These are phyloP conservation scores for Anser cygnoides DNA, from an alignment of 2,113 vertebrate genomes.

Conservation along the genomic window DNA sequence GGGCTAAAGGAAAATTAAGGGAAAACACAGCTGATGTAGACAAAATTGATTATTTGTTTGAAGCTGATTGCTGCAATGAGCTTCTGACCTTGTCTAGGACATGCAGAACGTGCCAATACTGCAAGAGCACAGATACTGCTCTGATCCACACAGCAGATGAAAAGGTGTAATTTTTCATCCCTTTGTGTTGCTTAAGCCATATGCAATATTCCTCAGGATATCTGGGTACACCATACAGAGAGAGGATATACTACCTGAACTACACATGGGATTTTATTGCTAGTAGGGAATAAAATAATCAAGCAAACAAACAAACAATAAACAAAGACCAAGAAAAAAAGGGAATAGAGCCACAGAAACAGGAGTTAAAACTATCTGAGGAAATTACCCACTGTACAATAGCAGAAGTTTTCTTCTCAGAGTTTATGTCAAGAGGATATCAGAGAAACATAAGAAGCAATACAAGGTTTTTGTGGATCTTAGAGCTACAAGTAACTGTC, in stretches of 20 bases:
- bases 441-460: conserved; percentile 73
- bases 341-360: neutral
- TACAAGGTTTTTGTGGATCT: conserved; percentile 77
- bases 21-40: conserved; percentile 25
- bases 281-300: conserved; percentile 24
- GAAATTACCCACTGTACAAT: neutral
- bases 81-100: conserved; percentile 75
- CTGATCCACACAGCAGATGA: conserved; percentile 41
- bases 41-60: conserved; percentile 60
- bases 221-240: conserved; percentile 57
- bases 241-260: conserved; percentile 1
- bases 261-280: conserved; percentile 75
- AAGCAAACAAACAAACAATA: conserved; percentile 55
- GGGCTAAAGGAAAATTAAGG: neutral
- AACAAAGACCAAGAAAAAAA: neutral
- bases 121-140: conserved; percentile 27
- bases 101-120: conserved; percentile 58
- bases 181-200: conserved; percentile 36
- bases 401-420: conserved; percentile 29
- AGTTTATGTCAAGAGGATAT: conserved; percentile 75
- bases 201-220: conserved; percentile 76
- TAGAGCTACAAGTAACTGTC: conserved; percentile 78
- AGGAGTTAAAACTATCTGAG: conserved; percentile 59
- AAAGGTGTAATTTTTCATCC: conserved; percentile 22
- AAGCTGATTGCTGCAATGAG: conserved; percentile 40